Conservation (phyloP, 2,113 vertebrate genomes). For the Prunella himalayana region DNA sequence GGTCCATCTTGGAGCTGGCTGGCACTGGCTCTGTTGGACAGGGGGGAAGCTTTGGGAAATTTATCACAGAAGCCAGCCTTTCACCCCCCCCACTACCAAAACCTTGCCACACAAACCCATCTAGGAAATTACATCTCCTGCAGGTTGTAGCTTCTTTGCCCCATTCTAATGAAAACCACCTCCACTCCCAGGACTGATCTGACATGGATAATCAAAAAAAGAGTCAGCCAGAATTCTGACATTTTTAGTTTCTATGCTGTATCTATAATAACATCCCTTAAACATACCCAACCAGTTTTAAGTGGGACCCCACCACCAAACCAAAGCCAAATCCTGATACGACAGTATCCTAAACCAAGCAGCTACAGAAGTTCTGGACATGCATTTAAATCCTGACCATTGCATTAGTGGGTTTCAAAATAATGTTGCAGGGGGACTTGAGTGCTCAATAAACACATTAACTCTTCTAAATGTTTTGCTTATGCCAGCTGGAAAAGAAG, state of each 20-base stretch:
- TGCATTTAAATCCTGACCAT: neutral
- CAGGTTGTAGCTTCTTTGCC: neutral
- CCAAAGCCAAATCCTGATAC: neutral
- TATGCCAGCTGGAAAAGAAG: constrained; percentile 12
- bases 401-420: neutral
- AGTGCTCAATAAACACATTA: neutral
- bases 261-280: neutral
- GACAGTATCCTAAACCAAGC: neutral
- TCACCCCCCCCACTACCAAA: neutral
- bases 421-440: neutral
- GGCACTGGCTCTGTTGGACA: neutral
- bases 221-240: neutral
- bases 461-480: neutral
- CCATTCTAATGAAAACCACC: neutral
- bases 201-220: neutral
- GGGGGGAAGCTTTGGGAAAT: neutral
- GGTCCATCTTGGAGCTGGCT: neutral
- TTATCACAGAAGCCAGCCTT: neutral
- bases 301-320: neutral
- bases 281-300: neutral
- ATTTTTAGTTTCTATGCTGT: neutral
- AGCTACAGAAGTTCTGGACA: neutral
- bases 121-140: neutral
- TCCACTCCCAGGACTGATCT: neutral
- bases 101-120: neutral